These are phyloP conservation scores for Colius striatus DNA, from an alignment of 2,113 vertebrate genomes.

Conservation along the genomic window DNA sequence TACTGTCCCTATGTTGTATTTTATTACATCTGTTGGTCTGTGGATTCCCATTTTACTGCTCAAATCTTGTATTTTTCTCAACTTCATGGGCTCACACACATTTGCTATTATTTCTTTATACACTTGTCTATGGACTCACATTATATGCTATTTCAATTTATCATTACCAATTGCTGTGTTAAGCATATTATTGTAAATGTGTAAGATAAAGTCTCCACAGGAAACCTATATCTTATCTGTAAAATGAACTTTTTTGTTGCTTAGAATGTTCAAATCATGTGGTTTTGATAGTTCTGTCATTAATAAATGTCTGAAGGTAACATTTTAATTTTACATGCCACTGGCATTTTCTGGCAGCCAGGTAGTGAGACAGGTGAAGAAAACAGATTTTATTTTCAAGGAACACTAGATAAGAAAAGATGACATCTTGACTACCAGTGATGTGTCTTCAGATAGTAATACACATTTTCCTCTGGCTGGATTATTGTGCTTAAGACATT, in stretches of 20 bases:
- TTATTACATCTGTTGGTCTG: not conserved
- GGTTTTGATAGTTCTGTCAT: not conserved
- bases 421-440: conserved; percentile 3
- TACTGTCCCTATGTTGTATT: not conserved
- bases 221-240: not conserved
- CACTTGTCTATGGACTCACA: conserved; percentile 3
- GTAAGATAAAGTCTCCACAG: not conserved
- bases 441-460: conserved; percentile 33
- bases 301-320: not conserved
- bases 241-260: not conserved
- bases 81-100: not conserved
- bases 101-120: conserved; percentile 29
- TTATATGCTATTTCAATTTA: not conserved
- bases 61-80: conserved; percentile 18
- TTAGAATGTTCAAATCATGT: not conserved
- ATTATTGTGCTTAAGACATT: not conserved
- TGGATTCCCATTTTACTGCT: not conserved
- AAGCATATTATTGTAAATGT: not conserved
- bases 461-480: not conserved
- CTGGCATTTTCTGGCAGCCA: not conserved
- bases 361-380: not conserved
- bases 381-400: conserved; percentile 25
- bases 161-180: not conserved
- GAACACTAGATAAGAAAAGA: conserved; percentile 23
- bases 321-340: conserved; percentile 18